phyloP scores from a whole-genome alignment of 2,113 vertebrate species.

The Danionella cerebrum region DNA sequence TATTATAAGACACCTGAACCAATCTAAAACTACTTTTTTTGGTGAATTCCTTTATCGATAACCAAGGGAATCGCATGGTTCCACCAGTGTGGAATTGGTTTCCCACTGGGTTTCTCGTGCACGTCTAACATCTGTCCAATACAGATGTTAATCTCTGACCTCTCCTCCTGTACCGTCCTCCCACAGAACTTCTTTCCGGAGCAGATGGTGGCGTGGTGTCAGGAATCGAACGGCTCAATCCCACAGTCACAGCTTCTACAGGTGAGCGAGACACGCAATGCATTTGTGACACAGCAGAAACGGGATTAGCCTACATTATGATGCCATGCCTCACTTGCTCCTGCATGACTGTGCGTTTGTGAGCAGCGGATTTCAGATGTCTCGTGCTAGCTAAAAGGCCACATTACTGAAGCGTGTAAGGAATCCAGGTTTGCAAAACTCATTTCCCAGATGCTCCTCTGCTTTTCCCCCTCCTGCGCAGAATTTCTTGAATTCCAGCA shows the following conservation, averaged over 20 bases:
- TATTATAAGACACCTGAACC: too few species aligned
- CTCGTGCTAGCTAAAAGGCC: neutral
- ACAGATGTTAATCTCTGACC: neutral
- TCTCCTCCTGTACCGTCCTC: constrained; percentile 28
- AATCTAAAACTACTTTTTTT: too few species aligned
- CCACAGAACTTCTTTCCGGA: constrained; percentile 94
- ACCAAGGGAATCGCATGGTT: too few species aligned
- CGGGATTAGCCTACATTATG: neutral
- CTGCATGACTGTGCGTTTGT: neutral
- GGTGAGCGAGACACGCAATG: constrained; percentile 55
- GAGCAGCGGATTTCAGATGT: neutral
- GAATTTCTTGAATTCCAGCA: constrained; percentile 89
- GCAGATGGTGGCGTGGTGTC: constrained; percentile 95
- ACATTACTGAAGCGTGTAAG: neutral
- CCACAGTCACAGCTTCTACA: constrained; percentile 88
- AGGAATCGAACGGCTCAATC: constrained; percentile 83
- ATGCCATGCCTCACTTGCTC: neutral
- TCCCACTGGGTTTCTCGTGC: neutral
- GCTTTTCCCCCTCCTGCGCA: constrained; percentile 45
- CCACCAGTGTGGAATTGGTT: too few species aligned
- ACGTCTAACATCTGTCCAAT: neutral
- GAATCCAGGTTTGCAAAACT: constrained; percentile 4
- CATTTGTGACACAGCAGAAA: neutral
- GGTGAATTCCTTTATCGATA: too few species aligned
- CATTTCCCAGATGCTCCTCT: constrained; percentile 6